Base-by-base conservation (phyloP, 1,140 invertebrate genomes). In the Adoxophyes honmai region DNA sequence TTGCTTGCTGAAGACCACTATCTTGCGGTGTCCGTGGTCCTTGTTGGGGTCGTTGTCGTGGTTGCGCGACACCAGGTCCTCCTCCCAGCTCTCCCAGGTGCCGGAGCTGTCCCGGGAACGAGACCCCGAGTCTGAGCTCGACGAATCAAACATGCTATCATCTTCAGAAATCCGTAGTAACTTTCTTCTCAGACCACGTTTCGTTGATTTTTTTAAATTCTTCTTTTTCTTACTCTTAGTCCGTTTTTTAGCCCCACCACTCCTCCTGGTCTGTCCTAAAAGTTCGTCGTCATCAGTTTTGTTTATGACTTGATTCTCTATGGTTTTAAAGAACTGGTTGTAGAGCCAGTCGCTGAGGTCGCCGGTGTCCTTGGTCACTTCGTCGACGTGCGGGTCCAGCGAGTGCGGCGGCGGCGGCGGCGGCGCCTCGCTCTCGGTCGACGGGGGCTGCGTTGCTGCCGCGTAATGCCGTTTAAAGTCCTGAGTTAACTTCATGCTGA, bases 311-410 rank as follows among this genome's bases (percentile, higher is more conserved):
- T 82, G 79, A 11, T 68, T 81, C 60, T 87, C 84, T 16, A 87
- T 78, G 18, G 81, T 82, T 77, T 84, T 84, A 44, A 83, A 88
- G 57, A 88, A 88, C 59, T 86, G 80, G 52, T 82, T 84, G 42
- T 86, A 88, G 4, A 88, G 60, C 85, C 85, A 88, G 51, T 88
- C 85, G 33, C 81, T 75, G 28, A 88, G 72, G 55, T 85, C 78
- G 48, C 81, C 75, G 0, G 76, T 66, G 35, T 79, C 73, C 60
- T 78, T 81, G 0, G 75, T 58, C 48, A 78, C 78, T 39, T 72
- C 66, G 42, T 78, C 69, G 5, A 78, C 62, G 18, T 77, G 21
- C 2, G 21, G 2, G 64, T 13, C 61, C 55, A 52, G 75, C 60
- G 11, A 73, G 59, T 4, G 63, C 42, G 18, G 55, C 56, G 0